Base-by-base conservation (phyloP, 92 coral and sea anemone genomes). In the Zoanthus sociatus region DNA sequence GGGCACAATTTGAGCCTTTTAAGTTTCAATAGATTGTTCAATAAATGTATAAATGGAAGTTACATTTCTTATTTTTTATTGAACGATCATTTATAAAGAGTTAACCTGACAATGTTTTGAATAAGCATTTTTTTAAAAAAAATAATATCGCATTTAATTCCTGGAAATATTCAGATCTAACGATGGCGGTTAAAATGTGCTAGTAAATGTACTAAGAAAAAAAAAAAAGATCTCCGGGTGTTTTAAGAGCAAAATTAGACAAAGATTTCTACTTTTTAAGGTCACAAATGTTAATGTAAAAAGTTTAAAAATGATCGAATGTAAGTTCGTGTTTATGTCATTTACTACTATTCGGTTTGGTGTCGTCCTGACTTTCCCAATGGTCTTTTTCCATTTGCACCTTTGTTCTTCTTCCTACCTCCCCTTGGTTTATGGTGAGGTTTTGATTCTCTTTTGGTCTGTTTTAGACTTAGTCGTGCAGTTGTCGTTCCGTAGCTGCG, bases 321-420 rank as follows among this genome's bases (percentile, higher is more conserved):
- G 20, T 51, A 20, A n/a, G 3, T 16, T 47, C 44, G 3, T 54
- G 20, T 9, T 76, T 50, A 18, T 7, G 3, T 45, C 10, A 17
- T 61, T 8, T 46, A 33, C 17, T 4, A 8, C 61, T 66, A 44
- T 21, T 37, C 85, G 12, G 75, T 37, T n/a, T 9, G 56, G 6
- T 20, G 42, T 6, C 85, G 85, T 18, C 60, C 74, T 12, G 85
- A 67, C 75, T 32, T 46, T 81, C 75, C 75, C 60, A 11, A 2
- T 12, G 21, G 37, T 42, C 18, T 66, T n/a, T 66, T 50, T 20
- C 75, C 37, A 6, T 74, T 46, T 7, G 13, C 74, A 8, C 31
- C 61, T 44, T 81, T 81, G 85, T 68, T 53, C 30, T 81, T 81
- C 75, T 81, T 81, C 12, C 85, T 81, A 11, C 85, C 85, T 18